These are phyloP conservation scores for Venustoraphidia nigricollis DNA, from an alignment of 2,888 invertebrate species.

Conservation along the genomic window DNA sequence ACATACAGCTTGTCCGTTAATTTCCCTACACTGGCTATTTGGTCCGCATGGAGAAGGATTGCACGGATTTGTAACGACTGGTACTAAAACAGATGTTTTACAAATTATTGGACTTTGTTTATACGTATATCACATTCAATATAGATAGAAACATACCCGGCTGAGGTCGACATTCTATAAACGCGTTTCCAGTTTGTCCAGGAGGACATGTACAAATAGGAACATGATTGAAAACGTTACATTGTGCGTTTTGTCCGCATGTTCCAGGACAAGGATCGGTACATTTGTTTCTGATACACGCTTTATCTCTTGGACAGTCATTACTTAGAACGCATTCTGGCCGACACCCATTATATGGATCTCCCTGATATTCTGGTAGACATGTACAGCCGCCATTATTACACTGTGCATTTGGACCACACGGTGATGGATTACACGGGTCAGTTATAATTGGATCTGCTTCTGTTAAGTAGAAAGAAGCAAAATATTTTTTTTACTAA, in stretches of 20 bases:
- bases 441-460: slow-evolving; percentile 24
- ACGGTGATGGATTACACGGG: slow-evolving; percentile 65
- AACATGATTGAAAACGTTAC: slow-evolving; percentile 56
- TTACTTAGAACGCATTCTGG: slow-evolving; percentile 54
- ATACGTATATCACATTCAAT: neutral
- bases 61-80: slow-evolving; percentile 36
- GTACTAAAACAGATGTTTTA: neutral
- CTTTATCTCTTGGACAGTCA: slow-evolving; percentile 45
- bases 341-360: slow-evolving; percentile 53
- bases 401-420: slow-evolving; percentile 72
- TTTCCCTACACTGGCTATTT: slow-evolving; percentile 58
- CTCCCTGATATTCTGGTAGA: slow-evolving; percentile 60
- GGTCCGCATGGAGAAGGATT: slow-evolving; percentile 61
- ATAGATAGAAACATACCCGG: slow-evolving; percentile 21
- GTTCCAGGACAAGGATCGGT: slow-evolving; percentile 48
- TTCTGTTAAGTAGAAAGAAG: slow-evolving; percentile 20
- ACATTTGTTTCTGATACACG: slow-evolving; percentile 52
- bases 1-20: slow-evolving; percentile 57
- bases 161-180: slow-evolving; percentile 36
- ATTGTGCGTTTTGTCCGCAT: slow-evolving; percentile 57
- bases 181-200: slow-evolving; percentile 54
- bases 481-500: too few relatives aligned
- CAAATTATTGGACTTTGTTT: neutral
- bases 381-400: slow-evolving; percentile 66
- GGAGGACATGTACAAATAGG: slow-evolving; percentile 56